Base-by-base conservation (phyloP, 2,888 invertebrate species). In the Nycteola revayana region DNA sequence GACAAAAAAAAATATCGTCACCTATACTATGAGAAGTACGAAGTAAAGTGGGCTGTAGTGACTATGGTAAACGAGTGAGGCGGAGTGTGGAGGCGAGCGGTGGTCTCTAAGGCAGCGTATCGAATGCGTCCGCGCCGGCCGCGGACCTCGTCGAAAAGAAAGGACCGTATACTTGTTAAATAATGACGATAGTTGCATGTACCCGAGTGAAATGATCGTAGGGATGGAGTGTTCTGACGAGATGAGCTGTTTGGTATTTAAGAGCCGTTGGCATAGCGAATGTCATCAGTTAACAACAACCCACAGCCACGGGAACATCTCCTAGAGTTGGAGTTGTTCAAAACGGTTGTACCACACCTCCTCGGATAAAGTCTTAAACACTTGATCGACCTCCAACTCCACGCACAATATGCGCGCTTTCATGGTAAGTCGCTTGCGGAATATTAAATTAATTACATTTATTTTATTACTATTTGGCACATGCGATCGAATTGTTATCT, bases 241-340 rank as follows among this genome's bases (percentile, higher is more conserved):
- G 87, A 88, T 87, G 86, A 87, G 84, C 82, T 82, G 71, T 73
- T 81, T 74, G 58, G 72, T 88, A 88, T 88, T 87, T 88, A 88
- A 88, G 86, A 82, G 87, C 87, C 80, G 77, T 66, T 76, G 74
- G 72, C 70, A 66, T 73, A 67, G 80, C 75, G 82, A 87, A 85
- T 86, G 80, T 83, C 87, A 88, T 88, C 87, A 88, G 87, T 88
- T 77, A 84, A 76, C 82, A 76, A 74, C 45, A 77, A 75, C 78
- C 70, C 78, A 64, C 78, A 66, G 75, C 57, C 66, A 71, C 72
- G 77, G 69, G 79, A 82, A 77, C 86, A 86, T 85, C 86, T 84
- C 82, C 68, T 58, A 59, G 57, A 62, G 40, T 58, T n/a, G 74
- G 67, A 69, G 60, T 70, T 74, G 66, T 71, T 74, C 65, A 59